A percentile compares a stretch with the other conserved stretches of the same genome.
Conservation (phyloP, 2,888 invertebrate genomes). For the Brachynemurus nebulosus region DNA sequence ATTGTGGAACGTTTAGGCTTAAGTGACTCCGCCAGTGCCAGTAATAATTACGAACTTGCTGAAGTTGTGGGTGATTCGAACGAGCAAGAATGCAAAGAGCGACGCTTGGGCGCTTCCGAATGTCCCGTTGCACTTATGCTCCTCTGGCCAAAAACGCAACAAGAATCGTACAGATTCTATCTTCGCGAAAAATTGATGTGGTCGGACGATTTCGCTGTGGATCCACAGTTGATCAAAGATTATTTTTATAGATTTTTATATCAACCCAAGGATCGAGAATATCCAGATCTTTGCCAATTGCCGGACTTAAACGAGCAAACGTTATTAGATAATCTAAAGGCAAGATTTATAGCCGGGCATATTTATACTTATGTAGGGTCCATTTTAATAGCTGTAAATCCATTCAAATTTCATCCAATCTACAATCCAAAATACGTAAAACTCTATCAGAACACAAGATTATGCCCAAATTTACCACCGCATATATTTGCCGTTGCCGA, state of each 20-base stretch:
- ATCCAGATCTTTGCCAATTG: slow-evolving; percentile 89
- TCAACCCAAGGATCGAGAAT: slow-evolving; percentile 86
- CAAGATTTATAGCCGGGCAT: slow-evolving; percentile 79
- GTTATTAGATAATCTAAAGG: slow-evolving; percentile 75
- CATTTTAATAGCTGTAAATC: slow-evolving; percentile 88
- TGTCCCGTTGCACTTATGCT: slow-evolving; percentile 73
- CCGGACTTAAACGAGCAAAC: slow-evolving; percentile 92
- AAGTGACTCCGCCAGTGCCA: slow-evolving; percentile 38
- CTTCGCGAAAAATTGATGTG: slow-evolving; percentile 76
- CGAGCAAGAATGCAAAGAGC: slow-evolving; percentile 84
- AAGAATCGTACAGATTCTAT: slow-evolving; percentile 61
- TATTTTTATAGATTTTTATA: slow-evolving; percentile 83
- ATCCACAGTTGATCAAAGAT: slow-evolving; percentile 83
- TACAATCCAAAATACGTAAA: slow-evolving; percentile 97
- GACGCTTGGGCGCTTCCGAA: slow-evolving; percentile 67
- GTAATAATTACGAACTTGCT: slow-evolving; percentile 61
- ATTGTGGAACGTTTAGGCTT: slow-evolving; percentile 62
- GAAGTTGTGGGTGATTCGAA: slow-evolving; percentile 78
- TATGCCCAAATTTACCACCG: slow-evolving; percentile 85
- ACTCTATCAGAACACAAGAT: slow-evolving; percentile 81
- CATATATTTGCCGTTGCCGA: slow-evolving; percentile 96
- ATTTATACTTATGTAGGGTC: slow-evolving; percentile 95
- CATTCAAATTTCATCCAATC: slow-evolving; percentile 90
- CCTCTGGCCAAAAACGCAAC: slow-evolving; percentile 60
- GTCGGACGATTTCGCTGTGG: slow-evolving; percentile 79